A percentile compares a stretch with the other conserved stretches of the same genome.
These are phyloP conservation scores for Spongia lamella DNA, from an alignment of 37 sponge, comb jelly and placozoan species.

Conservation along the genomic window DNA sequence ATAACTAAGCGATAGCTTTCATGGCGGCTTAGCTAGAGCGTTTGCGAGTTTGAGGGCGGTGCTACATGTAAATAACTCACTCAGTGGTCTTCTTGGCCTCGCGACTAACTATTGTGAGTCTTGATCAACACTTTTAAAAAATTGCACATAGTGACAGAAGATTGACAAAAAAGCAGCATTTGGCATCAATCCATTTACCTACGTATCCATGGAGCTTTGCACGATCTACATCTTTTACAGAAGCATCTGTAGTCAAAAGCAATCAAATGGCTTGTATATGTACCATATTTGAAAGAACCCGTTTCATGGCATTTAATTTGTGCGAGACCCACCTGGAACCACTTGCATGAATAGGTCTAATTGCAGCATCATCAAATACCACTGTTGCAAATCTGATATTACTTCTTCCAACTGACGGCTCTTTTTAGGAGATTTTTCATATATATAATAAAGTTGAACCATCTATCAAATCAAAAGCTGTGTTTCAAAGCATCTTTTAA, in stretches of 20 bases:
- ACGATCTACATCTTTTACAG: slow-evolving; percentile 1
- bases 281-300: slow-evolving; percentile 60
- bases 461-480: slow-evolving; percentile 34
- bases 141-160: slow-evolving; percentile 60
- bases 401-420: slow-evolving; percentile 43
- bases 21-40: no score
- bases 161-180: slow-evolving; percentile 59
- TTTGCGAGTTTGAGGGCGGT: no score
- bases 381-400: slow-evolving; percentile 42
- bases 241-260: slow-evolving; percentile 26
- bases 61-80: no score
- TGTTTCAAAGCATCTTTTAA: slow-evolving; percentile 12
- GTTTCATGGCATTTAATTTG: slow-evolving; percentile 8
- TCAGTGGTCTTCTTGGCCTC: no score
- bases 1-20: no score
- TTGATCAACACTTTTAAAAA: slow-evolving; percentile 66
- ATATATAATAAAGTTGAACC: slow-evolving; percentile 55
- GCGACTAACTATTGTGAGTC: no score
- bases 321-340: slow-evolving; percentile 26
- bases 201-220: neutral
- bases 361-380: slow-evolving; percentile 27
- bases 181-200: slow-evolving; percentile 23
- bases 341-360: slow-evolving; percentile 45
- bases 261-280: slow-evolving; percentile 59
- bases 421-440: slow-evolving; percentile 58